Evolutionary conservation across 2,113 vertebrate genomes (phyloP), one percentile per base, ranked within the genome.

Genomic region (Ariopsis seemanni): DNA sequence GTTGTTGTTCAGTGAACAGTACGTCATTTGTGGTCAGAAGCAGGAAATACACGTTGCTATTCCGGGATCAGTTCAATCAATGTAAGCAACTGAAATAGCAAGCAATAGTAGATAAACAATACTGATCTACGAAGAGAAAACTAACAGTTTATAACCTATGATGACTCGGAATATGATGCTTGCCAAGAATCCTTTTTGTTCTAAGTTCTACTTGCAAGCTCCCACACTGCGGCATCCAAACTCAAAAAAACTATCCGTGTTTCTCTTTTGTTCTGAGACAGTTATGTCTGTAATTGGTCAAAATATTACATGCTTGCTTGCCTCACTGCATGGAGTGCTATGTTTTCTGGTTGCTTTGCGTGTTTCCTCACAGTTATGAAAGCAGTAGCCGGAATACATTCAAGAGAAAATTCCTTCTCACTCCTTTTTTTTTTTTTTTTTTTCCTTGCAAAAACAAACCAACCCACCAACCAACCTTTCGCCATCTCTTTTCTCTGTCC

Each of bases 121-220:
- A 78, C 10, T 25, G 25, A 55, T 52, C 75, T 52, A 27, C 25
- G n/a, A 53, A 78, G 22, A 53, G 22, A 27, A 55, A 18, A n/a
- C 22, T 14, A 34, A 17, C 18, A 10, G 72, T 75, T 78, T 53
- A 18, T 75, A 22, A 75, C 72, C 48, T 77, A 11, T 77, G 20
- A 25, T 52, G 20, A 52, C 67, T 71, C 34, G 52, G 22, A 52
- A 30, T 57, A 53, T 57, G n/a, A 58, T 48, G 18, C 58, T 20
- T 30, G 48, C 62, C 62, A 67, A 83, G 25, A 83, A 83, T 65
- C 48, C 18, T 17, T 65, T 83, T n/a, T 60, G 81, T 83, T 67
- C 22, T 25, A 82, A 63, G 58, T 65, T 52, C 42, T 4, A 67
- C 12, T 42, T 18, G 34, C 14, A 80, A 78, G 22, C 48, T 52